Evolutionary conservation across 2,888 invertebrate species (phyloP).

Genomic region (Rhogogaster chlorosoma): DNA sequence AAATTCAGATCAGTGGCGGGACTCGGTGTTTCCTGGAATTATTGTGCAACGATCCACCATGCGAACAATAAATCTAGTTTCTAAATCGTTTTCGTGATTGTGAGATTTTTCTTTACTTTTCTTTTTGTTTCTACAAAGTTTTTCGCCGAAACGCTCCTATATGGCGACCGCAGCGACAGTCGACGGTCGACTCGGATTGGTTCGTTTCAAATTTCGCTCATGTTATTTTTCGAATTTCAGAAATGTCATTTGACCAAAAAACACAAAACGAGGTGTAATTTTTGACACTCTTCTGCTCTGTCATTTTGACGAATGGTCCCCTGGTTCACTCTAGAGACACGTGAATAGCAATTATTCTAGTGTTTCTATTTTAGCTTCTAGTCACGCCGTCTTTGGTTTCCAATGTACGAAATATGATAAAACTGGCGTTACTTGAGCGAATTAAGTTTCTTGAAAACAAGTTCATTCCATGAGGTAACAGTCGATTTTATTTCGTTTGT

Average conservation of each 20-base stretch:
- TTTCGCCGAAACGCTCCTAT: not conserved
- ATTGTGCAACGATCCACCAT: not conserved
- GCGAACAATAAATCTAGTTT: not conserved
- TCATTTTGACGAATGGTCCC: not conserved
- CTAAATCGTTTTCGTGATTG: not conserved
- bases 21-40: not conserved
- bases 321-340: not conserved
- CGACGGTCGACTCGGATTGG: not conserved
- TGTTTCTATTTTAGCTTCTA: not conserved
- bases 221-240: not conserved
- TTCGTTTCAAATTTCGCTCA: not conserved
- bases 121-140: not conserved
- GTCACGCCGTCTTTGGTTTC: not conserved
- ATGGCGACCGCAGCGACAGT: slow-evolving; percentile 8
- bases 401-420: not conserved
- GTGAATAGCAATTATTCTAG: not conserved
- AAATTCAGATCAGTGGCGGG: not conserved
- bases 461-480: not conserved
- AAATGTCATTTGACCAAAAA: not conserved
- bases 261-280: not conserved
- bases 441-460: not conserved
- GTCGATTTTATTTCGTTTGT: slow-evolving; percentile 18
- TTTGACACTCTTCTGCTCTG: not conserved
- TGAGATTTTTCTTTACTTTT: not conserved
- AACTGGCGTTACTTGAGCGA: not conserved